Conservation (phyloP, 2,888 invertebrate species). For the Acanthococcus lagerstroemiae region DNA sequence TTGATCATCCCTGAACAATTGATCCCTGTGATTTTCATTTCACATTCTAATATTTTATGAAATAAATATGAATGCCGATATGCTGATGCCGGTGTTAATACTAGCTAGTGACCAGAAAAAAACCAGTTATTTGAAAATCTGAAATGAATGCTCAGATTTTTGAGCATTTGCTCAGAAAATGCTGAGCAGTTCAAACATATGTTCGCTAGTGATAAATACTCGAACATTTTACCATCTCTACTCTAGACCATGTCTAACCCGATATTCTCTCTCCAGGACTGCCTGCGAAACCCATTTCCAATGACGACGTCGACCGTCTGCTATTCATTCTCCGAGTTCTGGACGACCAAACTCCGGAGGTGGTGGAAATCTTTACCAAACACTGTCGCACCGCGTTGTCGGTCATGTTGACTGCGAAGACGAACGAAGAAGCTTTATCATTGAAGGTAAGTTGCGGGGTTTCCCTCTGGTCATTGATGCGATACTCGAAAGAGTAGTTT, state of each 20-base stretch:
- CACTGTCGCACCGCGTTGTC: constrained; percentile 68
- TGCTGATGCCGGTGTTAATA: no score
- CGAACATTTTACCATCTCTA: not conserved
- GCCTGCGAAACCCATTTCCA: constrained; percentile 72
- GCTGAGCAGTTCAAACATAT: no score
- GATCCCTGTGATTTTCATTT: no score
- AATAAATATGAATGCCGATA: no score
- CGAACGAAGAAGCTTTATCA: constrained; percentile 55
- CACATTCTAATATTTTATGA: no score
- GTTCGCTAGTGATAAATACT: not conserved
- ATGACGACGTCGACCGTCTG: constrained; percentile 87
- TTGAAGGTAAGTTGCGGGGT: constrained; percentile 47
- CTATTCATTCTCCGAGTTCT: constrained; percentile 68
- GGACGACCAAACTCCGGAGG: constrained; percentile 55
- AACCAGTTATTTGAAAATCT: no score
- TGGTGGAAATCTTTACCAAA: constrained; percentile 59
- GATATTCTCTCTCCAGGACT: constrained; percentile 43
- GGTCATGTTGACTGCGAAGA: constrained; percentile 71
- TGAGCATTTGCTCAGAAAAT: no score
- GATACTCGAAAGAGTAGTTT: no score
- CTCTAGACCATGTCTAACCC: not conserved
- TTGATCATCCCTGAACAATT: no score
- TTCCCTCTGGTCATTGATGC: no score
- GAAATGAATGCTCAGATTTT: no score
- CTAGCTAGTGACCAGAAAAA: no score